Conservation (phyloP, 2,797 vertebrate genomes). For the Intellagama lesueurii region DNA sequence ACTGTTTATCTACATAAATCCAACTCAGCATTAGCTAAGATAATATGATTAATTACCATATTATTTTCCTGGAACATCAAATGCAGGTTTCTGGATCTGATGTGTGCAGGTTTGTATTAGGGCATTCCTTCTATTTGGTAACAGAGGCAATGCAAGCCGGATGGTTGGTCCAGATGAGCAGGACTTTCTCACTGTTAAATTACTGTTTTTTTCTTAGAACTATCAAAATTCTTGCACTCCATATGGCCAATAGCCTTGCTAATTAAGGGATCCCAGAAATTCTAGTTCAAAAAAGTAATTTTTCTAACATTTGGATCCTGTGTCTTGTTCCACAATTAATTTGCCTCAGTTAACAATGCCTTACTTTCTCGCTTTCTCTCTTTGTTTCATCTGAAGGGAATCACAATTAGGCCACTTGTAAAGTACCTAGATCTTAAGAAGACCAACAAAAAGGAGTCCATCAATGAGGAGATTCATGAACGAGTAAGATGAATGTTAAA, state of each 20-base stretch:
- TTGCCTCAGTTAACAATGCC: not conserved
- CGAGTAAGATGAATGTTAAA: conserved; percentile 81
- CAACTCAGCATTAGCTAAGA: not conserved
- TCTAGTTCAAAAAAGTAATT: no score
- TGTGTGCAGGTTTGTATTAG: not conserved
- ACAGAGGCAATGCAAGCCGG: not conserved
- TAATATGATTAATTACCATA: not conserved
- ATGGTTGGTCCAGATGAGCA: not conserved
- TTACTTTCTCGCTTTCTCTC: not conserved
- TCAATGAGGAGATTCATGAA: conserved; percentile 91
- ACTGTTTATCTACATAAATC: not conserved
- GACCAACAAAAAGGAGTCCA: conserved; percentile 90
- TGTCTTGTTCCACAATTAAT: not conserved
- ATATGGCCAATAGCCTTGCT: no score
- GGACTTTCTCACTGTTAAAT: not conserved
- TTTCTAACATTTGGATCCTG: not conserved
- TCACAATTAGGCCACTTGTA: conserved; percentile 93
- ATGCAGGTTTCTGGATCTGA: not conserved
- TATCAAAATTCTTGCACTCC: no score
- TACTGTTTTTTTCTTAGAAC: no score
- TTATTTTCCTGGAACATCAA: not conserved
- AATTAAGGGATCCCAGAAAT: no score
- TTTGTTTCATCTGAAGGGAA: conserved; percentile 83
- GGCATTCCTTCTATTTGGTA: not conserved
- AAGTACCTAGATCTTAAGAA: conserved; percentile 92